These are phyloP conservation scores for Tortricodes alternella DNA, from an alignment of 2,888 invertebrate genomes.

Conservation along the genomic window DNA sequence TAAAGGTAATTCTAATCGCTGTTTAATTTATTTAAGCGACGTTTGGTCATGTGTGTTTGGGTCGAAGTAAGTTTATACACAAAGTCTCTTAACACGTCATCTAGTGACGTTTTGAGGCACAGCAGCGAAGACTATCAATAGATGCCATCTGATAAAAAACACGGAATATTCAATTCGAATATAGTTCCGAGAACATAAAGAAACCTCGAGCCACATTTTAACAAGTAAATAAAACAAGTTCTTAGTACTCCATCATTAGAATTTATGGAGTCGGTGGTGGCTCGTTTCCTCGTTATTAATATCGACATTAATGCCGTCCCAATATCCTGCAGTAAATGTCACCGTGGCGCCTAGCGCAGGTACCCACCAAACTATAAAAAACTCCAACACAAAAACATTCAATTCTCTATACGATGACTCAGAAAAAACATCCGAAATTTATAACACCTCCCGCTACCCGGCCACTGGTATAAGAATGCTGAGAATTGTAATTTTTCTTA, in stretches of 20 bases:
- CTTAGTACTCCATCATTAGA: conserved; percentile 57
- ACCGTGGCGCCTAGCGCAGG: conserved; percentile 81
- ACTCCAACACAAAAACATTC: conserved; percentile 67
- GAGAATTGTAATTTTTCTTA: conserved; percentile 78
- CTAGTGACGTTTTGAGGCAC: neutral
- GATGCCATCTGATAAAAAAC: conserved; percentile 26
- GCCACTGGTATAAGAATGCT: conserved; percentile 74
- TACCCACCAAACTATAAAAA: conserved; percentile 65
- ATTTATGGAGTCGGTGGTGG: conserved; percentile 68
- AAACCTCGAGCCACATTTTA: conserved; percentile 63
- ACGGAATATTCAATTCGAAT: conserved; percentile 13
- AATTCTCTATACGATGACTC: conserved; percentile 67
- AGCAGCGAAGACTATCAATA: conserved; percentile 5
- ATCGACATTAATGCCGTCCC: conserved; percentile 79
- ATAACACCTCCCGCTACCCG: conserved; percentile 70
- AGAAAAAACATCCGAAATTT: conserved; percentile 69
- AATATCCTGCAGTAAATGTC: conserved; percentile 81
- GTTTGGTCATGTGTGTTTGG: neutral
- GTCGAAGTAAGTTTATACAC: neutral
- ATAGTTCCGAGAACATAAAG: conserved; percentile 40
- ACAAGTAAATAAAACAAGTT: conserved; percentile 59
- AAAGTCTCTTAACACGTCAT: neutral
- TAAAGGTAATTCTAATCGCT: conserved; percentile 39
- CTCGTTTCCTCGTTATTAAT: conserved; percentile 75
- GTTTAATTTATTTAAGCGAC: too few species aligned